Percentiles rank a stretch among this genome's conserved stretches.
phyloP scores from a whole-genome alignment of 2,888 invertebrate genomes.

The Aradus depressus region DNA sequence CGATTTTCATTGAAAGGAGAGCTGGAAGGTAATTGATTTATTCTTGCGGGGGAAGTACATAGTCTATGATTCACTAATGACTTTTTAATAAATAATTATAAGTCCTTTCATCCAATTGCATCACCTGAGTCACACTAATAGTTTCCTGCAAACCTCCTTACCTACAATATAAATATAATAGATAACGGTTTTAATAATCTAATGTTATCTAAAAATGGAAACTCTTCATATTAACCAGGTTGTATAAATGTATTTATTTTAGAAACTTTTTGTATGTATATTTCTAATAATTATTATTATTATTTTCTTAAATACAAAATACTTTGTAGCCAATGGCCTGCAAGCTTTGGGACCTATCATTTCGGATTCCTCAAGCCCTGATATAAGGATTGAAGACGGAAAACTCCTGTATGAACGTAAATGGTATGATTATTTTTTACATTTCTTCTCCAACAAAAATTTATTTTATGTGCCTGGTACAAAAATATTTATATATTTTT shows the following conservation, averaged over 20 bases:
- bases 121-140: no score
- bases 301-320: background rate
- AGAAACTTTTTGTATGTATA: background rate
- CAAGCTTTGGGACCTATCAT: constrained; percentile 22
- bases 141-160: no score
- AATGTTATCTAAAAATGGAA: background rate
- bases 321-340: constrained; percentile 20
- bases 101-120: no score
- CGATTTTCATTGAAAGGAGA: no score
- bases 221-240: background rate
- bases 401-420: constrained; percentile 84
- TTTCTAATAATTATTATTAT: constrained; percentile 17
- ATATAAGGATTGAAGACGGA: constrained; percentile 88
- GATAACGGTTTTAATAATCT: background rate
- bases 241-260: background rate
- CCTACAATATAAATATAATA: no score
- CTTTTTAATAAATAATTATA: no score
- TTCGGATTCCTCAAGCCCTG: constrained; percentile 35
- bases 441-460: background rate
- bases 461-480: background rate
- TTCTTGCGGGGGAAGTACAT: no score
- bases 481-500: background rate
- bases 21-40: no score
- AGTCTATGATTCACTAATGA: no score
- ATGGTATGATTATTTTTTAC: constrained; percentile 47